Conservation (phyloP, 2,113 vertebrate genomes). For the Sigmodon hispidus region DNA sequence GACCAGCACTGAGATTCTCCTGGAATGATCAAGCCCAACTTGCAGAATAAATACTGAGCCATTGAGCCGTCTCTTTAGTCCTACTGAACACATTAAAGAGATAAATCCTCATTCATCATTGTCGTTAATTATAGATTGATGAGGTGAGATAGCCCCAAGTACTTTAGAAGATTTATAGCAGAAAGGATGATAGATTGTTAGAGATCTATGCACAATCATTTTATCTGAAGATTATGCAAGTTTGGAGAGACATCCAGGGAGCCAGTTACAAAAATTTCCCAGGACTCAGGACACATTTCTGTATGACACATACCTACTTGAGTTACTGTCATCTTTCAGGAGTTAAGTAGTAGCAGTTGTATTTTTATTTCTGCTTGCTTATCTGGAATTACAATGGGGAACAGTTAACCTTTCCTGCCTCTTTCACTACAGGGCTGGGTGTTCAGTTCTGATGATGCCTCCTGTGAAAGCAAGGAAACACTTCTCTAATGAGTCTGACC, state of each 20-base stretch:
- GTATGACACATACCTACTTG: too few relatives aligned
- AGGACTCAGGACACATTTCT: neutral
- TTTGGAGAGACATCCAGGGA: neutral
- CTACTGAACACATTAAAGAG: neutral
- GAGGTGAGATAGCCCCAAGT: neutral
- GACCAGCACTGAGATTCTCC: neutral
- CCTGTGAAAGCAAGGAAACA: neutral
- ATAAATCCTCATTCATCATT: neutral
- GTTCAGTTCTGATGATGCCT: neutral
- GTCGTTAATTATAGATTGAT: neutral
- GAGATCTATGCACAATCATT: neutral
- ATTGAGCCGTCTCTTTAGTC: neutral
- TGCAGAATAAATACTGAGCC: too few relatives aligned
- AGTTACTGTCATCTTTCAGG: neutral
- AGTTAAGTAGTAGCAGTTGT: neutral
- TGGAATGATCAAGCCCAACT: too few relatives aligned
- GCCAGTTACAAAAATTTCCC: neutral
- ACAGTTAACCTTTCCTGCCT: neutral
- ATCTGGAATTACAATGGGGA: rapidly evolving
- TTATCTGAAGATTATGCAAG: neutral
- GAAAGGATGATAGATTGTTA: neutral
- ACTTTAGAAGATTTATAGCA: neutral
- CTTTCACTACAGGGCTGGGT: neutral
- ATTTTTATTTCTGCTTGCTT: neutral
- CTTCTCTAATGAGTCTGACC: neutral